Conservation (phyloP, 2,113 vertebrate genomes). For the Eubucco bourcierii region DNA sequence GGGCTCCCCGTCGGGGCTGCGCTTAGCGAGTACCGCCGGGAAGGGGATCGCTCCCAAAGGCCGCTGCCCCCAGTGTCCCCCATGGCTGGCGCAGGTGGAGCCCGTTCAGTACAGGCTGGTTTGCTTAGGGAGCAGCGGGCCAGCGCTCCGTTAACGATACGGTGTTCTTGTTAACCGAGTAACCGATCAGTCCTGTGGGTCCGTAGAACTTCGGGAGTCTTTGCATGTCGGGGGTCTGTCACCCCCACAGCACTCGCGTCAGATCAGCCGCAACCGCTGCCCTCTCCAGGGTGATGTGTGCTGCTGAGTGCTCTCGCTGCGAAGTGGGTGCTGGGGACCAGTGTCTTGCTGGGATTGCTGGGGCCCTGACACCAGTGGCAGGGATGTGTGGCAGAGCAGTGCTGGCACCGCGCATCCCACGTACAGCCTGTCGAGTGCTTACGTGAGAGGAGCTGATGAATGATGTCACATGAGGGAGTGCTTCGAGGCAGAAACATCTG, state of each 20-base stretch:
- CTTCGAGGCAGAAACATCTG: fast-evolving
- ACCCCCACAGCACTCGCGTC: fast-evolving
- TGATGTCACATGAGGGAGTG: fast-evolving
- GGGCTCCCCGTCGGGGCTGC: background rate
- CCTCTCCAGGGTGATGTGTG: fast-evolving
- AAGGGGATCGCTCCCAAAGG: fast-evolving
- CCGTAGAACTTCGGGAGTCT: fast-evolving
- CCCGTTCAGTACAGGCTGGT: fast-evolving
- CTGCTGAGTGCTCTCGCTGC: background rate
- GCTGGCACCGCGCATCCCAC: fast-evolving
- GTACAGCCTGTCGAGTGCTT: fast-evolving
- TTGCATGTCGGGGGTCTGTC: background rate
- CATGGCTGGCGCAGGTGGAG: fast-evolving
- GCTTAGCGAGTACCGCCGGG: fast-evolving
- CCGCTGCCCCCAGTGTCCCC: fast-evolving
- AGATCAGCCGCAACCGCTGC: background rate
- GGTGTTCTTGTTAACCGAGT: background rate
- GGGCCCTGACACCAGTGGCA: fast-evolving
- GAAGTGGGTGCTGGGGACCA: background rate
- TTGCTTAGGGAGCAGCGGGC: fast-evolving
- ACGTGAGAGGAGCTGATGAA: fast-evolving
- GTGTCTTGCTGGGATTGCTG: background rate
- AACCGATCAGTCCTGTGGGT: fast-evolving
- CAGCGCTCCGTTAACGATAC: fast-evolving
- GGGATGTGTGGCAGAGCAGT: background rate